These are phyloP conservation scores for Chascanopsetta lugubris DNA, from an alignment of 2,113 vertebrate genomes.

Conservation along the genomic window DNA sequence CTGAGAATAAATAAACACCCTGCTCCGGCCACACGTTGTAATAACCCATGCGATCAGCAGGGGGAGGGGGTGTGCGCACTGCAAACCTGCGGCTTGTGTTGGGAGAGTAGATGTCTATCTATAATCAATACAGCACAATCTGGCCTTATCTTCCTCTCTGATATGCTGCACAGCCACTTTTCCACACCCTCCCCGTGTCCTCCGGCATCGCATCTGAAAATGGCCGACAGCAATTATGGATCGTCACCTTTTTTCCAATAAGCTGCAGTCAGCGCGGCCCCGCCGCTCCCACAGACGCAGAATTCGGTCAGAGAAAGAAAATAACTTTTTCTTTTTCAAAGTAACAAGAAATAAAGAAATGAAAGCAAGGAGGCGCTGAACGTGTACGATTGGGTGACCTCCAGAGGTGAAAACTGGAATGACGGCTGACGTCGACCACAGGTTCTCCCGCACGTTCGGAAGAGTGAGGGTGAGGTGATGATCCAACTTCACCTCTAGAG, in stretches of 20 bases:
- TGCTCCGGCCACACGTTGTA: conserved; percentile 30
- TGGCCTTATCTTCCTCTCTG: conserved; percentile 69
- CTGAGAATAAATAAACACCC: too few species aligned
- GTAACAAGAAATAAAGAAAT: background rate
- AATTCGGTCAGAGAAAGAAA: conserved; percentile 42
- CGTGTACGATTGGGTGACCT: too few species aligned
- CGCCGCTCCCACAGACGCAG: conserved; percentile 9
- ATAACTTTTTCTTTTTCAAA: conserved; percentile 19
- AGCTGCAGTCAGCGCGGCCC: conserved; percentile 37
- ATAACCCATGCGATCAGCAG: conserved; percentile 60
- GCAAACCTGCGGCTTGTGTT: conserved; percentile 56
- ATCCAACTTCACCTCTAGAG: too few species aligned
- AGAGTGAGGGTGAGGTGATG: too few species aligned
- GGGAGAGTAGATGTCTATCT: conserved; percentile 74
- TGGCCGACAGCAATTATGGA: conserved; percentile 68
- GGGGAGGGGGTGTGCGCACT: too few species aligned
- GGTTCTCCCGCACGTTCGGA: too few species aligned
- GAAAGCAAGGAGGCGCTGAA: too few species aligned
- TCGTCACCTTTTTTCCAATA: conserved; percentile 53
- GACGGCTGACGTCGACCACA: too few species aligned
- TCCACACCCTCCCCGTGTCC: conserved; percentile 59
- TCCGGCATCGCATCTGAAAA: conserved; percentile 50
- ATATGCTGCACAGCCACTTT: conserved; percentile 69
- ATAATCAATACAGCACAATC: conserved; percentile 76
- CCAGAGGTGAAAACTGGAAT: too few species aligned